These are phyloP conservation scores for Agonopterix alstromeriana DNA, from an alignment of 2,888 invertebrate genomes.

Conservation along the genomic window DNA sequence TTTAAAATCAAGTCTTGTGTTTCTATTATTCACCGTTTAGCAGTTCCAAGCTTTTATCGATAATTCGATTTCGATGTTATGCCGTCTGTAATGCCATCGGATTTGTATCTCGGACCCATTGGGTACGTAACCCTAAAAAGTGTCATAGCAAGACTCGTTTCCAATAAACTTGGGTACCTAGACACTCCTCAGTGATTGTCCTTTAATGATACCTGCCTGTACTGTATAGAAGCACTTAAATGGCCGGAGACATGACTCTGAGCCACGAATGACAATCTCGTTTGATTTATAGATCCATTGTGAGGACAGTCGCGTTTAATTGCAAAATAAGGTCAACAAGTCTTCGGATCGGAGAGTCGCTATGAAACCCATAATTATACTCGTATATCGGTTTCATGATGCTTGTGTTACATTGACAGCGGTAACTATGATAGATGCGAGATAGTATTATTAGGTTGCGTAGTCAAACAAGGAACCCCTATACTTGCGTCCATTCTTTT, in stretches of 20 bases:
- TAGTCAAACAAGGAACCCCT: too few species aligned
- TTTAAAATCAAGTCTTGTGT: too few species aligned
- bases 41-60: too few species aligned
- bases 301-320: constrained; percentile 41
- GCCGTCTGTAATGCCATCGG: too few species aligned
- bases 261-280: constrained; percentile 35
- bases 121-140: neutral
- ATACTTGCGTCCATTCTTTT: too few species aligned
- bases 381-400: neutral
- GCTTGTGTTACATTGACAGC: too few species aligned
- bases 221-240: constrained; percentile 5
- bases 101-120: neutral
- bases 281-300: constrained; percentile 60
- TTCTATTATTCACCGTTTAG: too few species aligned
- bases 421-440: too few species aligned
- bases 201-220: constrained; percentile 4
- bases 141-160: neutral
- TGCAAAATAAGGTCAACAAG: constrained; percentile 47
- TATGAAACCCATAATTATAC: constrained; percentile 15
- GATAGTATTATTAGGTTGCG: too few species aligned
- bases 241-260: constrained; percentile 12
- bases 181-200: constrained; percentile 4
- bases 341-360: constrained; percentile 9
- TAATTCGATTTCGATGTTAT: too few species aligned
- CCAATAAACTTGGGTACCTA: neutral